Base-by-base conservation (phyloP, 2,797 vertebrate genomes). In the Xenentodon cancila region DNA sequence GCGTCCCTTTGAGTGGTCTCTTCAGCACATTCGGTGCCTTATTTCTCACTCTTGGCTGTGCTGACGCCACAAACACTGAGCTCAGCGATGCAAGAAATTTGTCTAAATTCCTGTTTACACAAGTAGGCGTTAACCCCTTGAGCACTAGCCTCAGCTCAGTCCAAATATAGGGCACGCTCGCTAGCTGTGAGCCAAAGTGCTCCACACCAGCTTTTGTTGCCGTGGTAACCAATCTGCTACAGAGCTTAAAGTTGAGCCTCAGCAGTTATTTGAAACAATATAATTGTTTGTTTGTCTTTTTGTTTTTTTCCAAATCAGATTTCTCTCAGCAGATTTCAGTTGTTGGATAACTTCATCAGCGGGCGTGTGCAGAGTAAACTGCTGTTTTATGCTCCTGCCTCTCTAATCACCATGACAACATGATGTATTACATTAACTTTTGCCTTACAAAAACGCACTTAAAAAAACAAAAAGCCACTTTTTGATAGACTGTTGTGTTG, bases 131-230 rank as follows among this genome's bases (percentile, higher is more conserved):
- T 76, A 74, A 88, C 87, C 83, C 80, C 59, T 60, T 53, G 57
- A 83, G 85, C 90, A 84, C 76, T 75, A 85, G 87, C 76, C 80
- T 81, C 68, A 7, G 79, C 78, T 78, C 76, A 62, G 75, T 87
- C 88, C 90, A 91, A 88, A 91, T 89, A 86, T 88, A 90, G 85
- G 88, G 77, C 79, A 40, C 49, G 50, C 62, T 83, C 62, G 42
- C 59, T 50, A 61, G 61, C 75, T 82, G 53, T 20, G 9, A 87
- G 77, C 84, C 77, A 80, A 73, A 86, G 78, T 78, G 83, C 84
- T 89, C 78, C 79, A 84, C 84, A 85, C 77, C 81, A 85, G 84
- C 84, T 84, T 83, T 65, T 40, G 88, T 92, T 87, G 71, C 88
- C 87, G 73, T 72, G 13, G 83, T 84, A 74, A 91, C 89, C 84